These are phyloP conservation scores for Drosophila mauritiana DNA, from an alignment of 1,140 invertebrate species.

Conservation along the genomic window DNA sequence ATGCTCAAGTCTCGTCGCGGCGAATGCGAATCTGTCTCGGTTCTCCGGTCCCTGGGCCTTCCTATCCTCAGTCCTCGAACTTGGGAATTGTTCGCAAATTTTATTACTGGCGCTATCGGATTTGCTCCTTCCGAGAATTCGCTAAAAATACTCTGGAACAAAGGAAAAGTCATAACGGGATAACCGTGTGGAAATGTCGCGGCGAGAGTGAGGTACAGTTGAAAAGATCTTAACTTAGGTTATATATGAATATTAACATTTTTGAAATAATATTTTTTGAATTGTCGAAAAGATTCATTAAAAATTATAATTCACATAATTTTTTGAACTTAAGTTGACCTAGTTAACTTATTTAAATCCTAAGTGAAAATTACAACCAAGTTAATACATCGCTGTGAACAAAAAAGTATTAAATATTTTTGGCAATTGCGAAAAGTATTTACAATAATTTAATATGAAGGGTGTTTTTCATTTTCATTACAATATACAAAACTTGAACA, in stretches of 20 bases:
- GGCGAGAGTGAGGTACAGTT: conserved; percentile 28
- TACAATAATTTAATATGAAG: too few relatives aligned
- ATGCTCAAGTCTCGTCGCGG: conserved; percentile 18
- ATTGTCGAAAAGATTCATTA: too few relatives aligned
- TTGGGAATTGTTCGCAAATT: conserved; percentile 50
- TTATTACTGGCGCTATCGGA: conserved; percentile 82
- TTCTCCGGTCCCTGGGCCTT: conserved; percentile 9
- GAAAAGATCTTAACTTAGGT: not conserved
- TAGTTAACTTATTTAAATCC: too few relatives aligned
- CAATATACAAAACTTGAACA: too few relatives aligned
- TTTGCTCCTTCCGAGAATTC: conserved; percentile 65
- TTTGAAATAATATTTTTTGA: not conserved
- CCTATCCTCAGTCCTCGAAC: conserved; percentile 11
- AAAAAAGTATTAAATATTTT: too few relatives aligned
- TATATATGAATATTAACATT: not conserved
- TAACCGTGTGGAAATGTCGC: conserved; percentile 16
- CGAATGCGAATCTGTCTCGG: conserved; percentile 44
- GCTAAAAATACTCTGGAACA: conserved; percentile 65
- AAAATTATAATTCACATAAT: not conserved
- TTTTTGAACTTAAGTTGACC: too few relatives aligned
- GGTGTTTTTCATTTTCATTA: too few relatives aligned
- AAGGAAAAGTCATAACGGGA: conserved; percentile 63
- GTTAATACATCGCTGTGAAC: too few relatives aligned
- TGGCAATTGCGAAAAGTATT: too few relatives aligned
- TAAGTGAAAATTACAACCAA: too few relatives aligned